These are phyloP conservation scores for Lepas anatifera DNA, from an alignment of 2,888 invertebrate genomes.

Conservation along the genomic window DNA sequence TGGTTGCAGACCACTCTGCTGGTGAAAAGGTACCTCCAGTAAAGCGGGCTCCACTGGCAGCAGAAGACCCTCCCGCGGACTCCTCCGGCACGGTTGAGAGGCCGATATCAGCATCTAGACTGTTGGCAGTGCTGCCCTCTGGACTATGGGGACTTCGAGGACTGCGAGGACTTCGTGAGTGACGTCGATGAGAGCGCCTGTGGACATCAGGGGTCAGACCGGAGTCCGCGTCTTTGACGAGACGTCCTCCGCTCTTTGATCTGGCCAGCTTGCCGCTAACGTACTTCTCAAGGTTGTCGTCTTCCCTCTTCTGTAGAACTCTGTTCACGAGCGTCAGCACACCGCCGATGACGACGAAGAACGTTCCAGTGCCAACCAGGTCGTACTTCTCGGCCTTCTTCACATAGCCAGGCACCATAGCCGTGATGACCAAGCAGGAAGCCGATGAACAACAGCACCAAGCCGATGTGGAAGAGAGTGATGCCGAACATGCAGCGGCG, in stretches of 20 bases:
- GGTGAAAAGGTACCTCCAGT: too few species aligned
- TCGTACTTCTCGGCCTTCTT: slow-evolving; percentile 19
- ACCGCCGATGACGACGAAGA: slow-evolving; percentile 23
- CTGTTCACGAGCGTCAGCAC: slow-evolving; percentile 24
- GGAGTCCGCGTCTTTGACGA: slow-evolving; percentile 21
- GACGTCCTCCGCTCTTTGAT: slow-evolving; percentile 22
- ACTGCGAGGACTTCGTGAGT: not conserved
- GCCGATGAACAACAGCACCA: slow-evolving; percentile 24
- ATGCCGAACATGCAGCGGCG: slow-evolving; percentile 21
- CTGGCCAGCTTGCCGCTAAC: slow-evolving; percentile 22
- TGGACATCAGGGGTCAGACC: slow-evolving; percentile 22
- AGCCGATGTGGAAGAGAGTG: slow-evolving; percentile 25
- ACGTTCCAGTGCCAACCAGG: slow-evolving; percentile 23
- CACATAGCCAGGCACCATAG: slow-evolving; percentile 23
- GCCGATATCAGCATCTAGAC: not conserved
- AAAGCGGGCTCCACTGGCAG: too few species aligned
- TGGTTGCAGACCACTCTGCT: too few species aligned
- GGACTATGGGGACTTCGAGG: not conserved
- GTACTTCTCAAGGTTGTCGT: slow-evolving; percentile 24
- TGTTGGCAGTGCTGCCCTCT: not conserved
- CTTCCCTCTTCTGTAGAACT: slow-evolving; percentile 23
- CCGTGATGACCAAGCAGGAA: slow-evolving; percentile 24
- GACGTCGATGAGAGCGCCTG: not conserved
- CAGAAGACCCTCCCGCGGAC: not conserved
- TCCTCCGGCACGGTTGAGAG: not conserved